Percentiles rank a stretch among this genome's conserved stretches.
Evolutionary conservation across 2,888 invertebrate genomes (phyloP).

Genomic region (Dolichopus griseipennis): DNA sequence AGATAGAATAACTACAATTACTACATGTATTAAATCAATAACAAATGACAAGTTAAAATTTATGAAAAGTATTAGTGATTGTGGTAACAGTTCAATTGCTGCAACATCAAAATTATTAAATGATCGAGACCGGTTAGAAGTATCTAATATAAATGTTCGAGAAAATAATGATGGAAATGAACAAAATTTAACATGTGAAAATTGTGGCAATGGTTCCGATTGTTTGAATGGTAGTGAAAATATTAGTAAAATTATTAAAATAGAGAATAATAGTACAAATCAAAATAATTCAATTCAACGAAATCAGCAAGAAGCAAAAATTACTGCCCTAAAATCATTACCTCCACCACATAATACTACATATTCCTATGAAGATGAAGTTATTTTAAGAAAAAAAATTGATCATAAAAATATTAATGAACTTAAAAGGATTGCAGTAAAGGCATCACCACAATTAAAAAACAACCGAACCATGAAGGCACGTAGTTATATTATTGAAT

Average conservation of each 20-base stretch:
- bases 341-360: too few relatives aligned
- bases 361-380: slow-evolving; percentile 21
- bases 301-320: slow-evolving; percentile 13
- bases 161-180: slow-evolving; percentile 31
- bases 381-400: slow-evolving; percentile 37
- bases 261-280: slow-evolving; percentile 13
- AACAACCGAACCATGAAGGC: slow-evolving; percentile 29
- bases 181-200: slow-evolving; percentile 11
- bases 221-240: slow-evolving; percentile 27
- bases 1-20: slow-evolving; percentile 41
- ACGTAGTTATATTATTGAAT: slow-evolving; percentile 39
- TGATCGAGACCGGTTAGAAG: slow-evolving; percentile 41
- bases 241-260: slow-evolving; percentile 10
- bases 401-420: slow-evolving; percentile 20
- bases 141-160: slow-evolving; percentile 38
- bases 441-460: slow-evolving; percentile 25
- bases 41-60: slow-evolving; percentile 34
- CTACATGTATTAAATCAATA: slow-evolving; percentile 17
- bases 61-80: slow-evolving; percentile 29
- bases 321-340: too few relatives aligned
- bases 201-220: slow-evolving; percentile 27
- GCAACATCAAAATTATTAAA: slow-evolving; percentile 37
- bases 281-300: slow-evolving; percentile 16
- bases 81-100: slow-evolving; percentile 25
- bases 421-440: slow-evolving; percentile 1